phyloP scores from a whole-genome alignment of 2,888 invertebrate genomes.

The Stenichneumon culpator region DNA sequence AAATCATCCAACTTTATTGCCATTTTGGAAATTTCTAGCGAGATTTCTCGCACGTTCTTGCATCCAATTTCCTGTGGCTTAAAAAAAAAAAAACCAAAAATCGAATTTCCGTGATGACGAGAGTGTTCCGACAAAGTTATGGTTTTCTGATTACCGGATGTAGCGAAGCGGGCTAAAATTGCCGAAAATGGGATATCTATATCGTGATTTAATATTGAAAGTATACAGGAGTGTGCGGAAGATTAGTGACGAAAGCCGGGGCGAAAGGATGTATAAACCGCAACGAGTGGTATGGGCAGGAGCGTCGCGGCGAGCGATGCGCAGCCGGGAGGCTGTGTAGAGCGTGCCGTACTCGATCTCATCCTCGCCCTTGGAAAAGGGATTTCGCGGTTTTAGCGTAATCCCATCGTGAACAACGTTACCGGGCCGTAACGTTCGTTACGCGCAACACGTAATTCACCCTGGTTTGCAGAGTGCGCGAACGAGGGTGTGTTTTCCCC shows the following conservation, averaged over 20 bases:
- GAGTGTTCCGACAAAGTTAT: background rate
- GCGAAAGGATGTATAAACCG: conserved; percentile 1
- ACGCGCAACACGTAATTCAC: conserved; percentile 79
- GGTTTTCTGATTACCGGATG: background rate
- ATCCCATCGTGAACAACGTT: conserved; percentile 80
- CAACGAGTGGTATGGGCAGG: conserved; percentile 21
- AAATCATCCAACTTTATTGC: background rate
- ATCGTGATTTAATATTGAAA: background rate
- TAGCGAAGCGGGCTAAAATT: background rate
- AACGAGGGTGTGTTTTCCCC: conserved; percentile 26
- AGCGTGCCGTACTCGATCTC: conserved; percentile 60
- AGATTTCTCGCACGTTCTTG: no score
- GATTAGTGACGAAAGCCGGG: background rate
- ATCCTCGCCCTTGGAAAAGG: conserved; percentile 70
- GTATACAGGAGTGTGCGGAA: background rate
- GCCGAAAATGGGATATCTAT: background rate
- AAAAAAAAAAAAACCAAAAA: background rate
- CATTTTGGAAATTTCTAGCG: background rate
- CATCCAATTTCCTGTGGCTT: no score
- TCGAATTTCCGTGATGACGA: background rate
- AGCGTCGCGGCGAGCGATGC: conserved; percentile 32
- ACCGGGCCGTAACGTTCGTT: conserved; percentile 76
- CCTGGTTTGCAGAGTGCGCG: conserved; percentile 38
- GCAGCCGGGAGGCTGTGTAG: background rate
- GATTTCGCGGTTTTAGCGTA: conserved; percentile 78